Evolutionary conservation across 1,140 invertebrate species (phyloP).

Genomic region (Panagrolaimus sp.): DNA sequence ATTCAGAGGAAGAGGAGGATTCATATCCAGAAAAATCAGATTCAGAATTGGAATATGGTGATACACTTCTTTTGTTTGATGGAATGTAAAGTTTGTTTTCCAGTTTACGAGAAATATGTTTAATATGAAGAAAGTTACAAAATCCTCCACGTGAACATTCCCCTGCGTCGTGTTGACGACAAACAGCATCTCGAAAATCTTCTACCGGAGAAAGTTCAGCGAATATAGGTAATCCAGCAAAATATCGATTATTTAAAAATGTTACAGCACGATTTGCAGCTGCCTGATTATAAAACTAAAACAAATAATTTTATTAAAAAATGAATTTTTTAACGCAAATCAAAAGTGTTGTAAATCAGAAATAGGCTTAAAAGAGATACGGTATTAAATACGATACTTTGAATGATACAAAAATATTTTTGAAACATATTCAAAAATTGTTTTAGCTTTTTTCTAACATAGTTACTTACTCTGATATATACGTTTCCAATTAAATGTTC

Average conservation of each 20-base stretch:
- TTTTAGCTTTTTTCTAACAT: neutral
- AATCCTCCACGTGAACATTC: neutral
- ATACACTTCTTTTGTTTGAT: neutral
- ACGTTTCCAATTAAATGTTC: conserved; percentile 3
- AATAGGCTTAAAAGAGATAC: too few relatives aligned
- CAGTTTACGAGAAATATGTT: conserved; percentile 7
- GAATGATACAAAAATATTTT: too few relatives aligned
- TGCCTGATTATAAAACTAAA: neutral
- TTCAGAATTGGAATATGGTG: neutral
- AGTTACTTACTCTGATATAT: conserved; percentile 1
- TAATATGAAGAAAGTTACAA: conserved; percentile 9
- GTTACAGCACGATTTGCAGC: neutral
- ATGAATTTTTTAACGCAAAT: too few relatives aligned
- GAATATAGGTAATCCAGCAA: neutral
- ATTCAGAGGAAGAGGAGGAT: neutral
- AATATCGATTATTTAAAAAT: neutral
- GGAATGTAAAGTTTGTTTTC: neutral
- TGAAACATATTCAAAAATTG: neutral
- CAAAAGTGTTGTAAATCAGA: too few relatives aligned
- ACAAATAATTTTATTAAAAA: too few relatives aligned
- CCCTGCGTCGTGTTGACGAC: neutral
- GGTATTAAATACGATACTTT: too few relatives aligned
- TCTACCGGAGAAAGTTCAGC: neutral
- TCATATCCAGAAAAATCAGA: neutral
- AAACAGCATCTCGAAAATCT: neutral